A percentile compares a stretch with the other conserved stretches of the same genome.
Evolutionary conservation across 2,113 vertebrate species (phyloP).

Genomic region (Galemys pyrenaicus): DNA sequence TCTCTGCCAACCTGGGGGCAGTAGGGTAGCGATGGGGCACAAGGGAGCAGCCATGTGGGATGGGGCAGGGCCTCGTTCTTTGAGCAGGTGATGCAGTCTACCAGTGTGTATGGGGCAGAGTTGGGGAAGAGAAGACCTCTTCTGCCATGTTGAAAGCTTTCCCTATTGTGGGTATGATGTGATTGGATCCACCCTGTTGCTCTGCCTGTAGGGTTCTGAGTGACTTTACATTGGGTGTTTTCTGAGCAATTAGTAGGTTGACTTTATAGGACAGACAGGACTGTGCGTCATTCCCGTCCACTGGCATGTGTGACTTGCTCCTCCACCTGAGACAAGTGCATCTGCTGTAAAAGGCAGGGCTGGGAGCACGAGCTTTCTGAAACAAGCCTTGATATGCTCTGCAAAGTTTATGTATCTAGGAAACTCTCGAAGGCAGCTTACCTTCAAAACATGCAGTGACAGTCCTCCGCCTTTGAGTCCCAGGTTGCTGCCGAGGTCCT

Average conservation of each 20-base stretch:
- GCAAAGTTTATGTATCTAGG: neutral
- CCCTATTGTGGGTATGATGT: neutral
- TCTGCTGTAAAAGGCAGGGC: neutral
- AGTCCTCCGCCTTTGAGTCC: neutral
- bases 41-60: neutral
- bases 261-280: neutral
- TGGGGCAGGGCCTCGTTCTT: neutral
- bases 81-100: neutral
- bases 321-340: neutral
- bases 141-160: neutral
- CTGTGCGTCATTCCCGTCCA: neutral
- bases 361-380: neutral
- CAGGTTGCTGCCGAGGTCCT: neutral
- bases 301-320: neutral
- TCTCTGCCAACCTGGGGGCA: neutral
- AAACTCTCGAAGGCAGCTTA: neutral
- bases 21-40: neutral
- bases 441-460: neutral
- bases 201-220: neutral
- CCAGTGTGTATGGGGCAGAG: neutral
- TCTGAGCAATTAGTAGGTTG: neutral
- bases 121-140: neutral
- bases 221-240: neutral
- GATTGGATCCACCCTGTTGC: neutral
- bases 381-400: neutral